A percentile compares a stretch with the other conserved stretches of the same genome.
Conservation (phyloP, 2,113 vertebrate genomes). For the Sitta europaea region DNA sequence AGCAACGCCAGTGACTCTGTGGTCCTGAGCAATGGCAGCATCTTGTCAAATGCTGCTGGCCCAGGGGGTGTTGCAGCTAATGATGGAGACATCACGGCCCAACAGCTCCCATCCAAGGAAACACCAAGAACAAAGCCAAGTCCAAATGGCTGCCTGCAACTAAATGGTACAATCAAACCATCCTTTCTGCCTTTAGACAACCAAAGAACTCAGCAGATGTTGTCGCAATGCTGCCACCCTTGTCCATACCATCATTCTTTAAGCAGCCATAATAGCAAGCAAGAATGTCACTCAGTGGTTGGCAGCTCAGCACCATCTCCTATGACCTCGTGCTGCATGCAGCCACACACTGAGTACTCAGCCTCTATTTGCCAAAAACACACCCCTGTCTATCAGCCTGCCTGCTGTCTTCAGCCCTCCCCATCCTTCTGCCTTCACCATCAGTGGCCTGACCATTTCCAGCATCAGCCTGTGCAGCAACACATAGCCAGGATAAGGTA, state of each 20-base stretch:
- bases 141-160: conserved; percentile 75
- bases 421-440: conserved; percentile 82
- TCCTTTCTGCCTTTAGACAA: conserved; percentile 75
- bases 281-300: conserved; percentile 73
- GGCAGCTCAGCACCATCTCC: conserved; percentile 57
- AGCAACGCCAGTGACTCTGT: conserved; percentile 63
- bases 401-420: conserved; percentile 80
- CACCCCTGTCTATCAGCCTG: conserved; percentile 69
- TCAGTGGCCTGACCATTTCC: conserved; percentile 88
- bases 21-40: conserved; percentile 73
- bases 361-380: conserved; percentile 77
- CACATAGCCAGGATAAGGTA: conserved; percentile 81
- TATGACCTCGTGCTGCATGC: conserved; percentile 69
- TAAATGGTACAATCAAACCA: conserved; percentile 74
- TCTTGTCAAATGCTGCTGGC: conserved; percentile 46
- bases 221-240: conserved; percentile 73
- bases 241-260: conserved; percentile 81
- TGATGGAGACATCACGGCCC: conserved; percentile 44
- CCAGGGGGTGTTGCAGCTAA: background rate
- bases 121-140: conserved; percentile 62
- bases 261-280: conserved; percentile 76
- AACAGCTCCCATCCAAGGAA: conserved; percentile 63
- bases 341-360: conserved; percentile 71
- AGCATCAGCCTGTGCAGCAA: conserved; percentile 79
- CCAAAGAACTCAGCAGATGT: conserved; percentile 70